Conservation (phyloP, 2,888 invertebrate genomes). For the Adelognathus sp. region DNA sequence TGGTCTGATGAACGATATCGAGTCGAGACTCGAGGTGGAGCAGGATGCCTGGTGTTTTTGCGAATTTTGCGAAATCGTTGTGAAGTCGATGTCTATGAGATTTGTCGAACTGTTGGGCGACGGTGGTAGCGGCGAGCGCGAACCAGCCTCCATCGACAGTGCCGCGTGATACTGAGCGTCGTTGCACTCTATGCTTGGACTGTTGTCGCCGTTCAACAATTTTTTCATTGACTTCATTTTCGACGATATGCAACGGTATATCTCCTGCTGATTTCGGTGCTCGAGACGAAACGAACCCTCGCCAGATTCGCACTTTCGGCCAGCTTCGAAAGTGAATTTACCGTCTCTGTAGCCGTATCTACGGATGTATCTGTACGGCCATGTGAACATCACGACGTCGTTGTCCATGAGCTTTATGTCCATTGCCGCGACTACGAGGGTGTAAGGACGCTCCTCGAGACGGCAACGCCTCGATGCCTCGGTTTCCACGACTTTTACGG, state of each 20-base stretch:
- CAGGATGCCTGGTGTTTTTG: conserved; percentile 67
- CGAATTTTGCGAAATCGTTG: conserved; percentile 75
- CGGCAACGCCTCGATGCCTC: conserved; percentile 91
- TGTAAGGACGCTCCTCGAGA: conserved; percentile 87
- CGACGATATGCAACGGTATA: conserved; percentile 90
- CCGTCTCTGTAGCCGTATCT: conserved; percentile 93
- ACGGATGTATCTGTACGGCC: conserved; percentile 93
- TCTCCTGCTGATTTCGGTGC: conserved; percentile 91
- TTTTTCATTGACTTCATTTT: conserved; percentile 95
- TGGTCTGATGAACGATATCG: conserved; percentile 67
- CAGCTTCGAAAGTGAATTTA: conserved; percentile 94
- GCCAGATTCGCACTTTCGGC: conserved; percentile 92
- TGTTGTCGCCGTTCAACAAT: conserved; percentile 87
- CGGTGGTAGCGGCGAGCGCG: conserved; percentile 90
- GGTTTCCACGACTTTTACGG: conserved; percentile 89
- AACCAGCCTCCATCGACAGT: conserved; percentile 90
- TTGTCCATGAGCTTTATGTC: conserved; percentile 89
- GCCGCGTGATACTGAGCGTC: conserved; percentile 90
- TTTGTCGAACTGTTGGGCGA: conserved; percentile 83
- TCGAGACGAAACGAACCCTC: conserved; percentile 92
- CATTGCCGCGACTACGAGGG: conserved; percentile 88
- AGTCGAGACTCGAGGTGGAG: conserved; percentile 67
- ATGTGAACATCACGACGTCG: conserved; percentile 87
- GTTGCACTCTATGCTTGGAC: conserved; percentile 84
- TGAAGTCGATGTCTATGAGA: conserved; percentile 81